phyloP scores from a whole-genome alignment of 64 coral and sea anemone species.

The Stichodactyla mertensii region DNA sequence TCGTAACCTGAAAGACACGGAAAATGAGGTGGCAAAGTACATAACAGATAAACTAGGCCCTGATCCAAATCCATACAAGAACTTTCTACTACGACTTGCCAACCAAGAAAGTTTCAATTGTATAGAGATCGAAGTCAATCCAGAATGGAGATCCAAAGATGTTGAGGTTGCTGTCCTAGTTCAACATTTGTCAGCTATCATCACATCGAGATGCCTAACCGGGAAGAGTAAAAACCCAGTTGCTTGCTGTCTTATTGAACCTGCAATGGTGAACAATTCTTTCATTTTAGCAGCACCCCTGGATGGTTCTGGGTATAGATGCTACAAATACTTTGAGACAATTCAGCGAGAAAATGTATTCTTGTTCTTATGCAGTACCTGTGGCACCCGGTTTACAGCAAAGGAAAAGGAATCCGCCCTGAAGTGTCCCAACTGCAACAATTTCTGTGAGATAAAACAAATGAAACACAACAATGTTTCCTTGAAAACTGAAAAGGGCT shows the following conservation, averaged over 20 bases:
- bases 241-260: not conserved
- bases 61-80: constrained; percentile 23
- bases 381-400: not conserved
- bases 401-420: not conserved
- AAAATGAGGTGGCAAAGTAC: constrained; percentile 57
- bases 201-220: constrained; percentile 26
- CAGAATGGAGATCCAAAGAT: constrained; percentile 42
- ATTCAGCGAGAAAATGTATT: not conserved
- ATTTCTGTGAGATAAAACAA: not conserved
- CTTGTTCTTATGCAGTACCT: not conserved
- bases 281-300: not conserved
- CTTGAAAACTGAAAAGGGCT: too few relatives aligned
- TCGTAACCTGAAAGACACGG: constrained; percentile 59
- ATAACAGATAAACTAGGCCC: constrained; percentile 18
- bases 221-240: constrained; percentile 16
- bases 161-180: constrained; percentile 64
- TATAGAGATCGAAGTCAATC: constrained; percentile 35
- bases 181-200: constrained; percentile 41
- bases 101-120: constrained; percentile 51
- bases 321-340: not conserved
- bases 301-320: too few relatives aligned
- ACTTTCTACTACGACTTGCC: constrained; percentile 33
- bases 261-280: not conserved
- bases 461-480: too few relatives aligned
- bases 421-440: constrained; percentile 24